phyloP scores from a whole-genome alignment of 2,797 vertebrate species.

The Cirrhinus molitorella region DNA sequence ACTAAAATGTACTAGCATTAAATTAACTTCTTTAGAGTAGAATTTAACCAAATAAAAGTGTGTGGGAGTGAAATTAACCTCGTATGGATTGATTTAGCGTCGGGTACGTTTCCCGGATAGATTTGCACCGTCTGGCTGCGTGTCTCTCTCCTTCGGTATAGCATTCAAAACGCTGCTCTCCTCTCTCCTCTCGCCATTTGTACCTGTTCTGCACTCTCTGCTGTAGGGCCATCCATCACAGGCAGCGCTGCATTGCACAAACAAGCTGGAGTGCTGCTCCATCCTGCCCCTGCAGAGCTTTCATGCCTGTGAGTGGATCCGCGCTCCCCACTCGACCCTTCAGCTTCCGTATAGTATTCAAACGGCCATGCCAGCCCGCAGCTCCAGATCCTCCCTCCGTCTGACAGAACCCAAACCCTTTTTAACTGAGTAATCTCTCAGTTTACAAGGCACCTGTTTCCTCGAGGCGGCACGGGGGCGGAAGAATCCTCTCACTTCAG shows the following conservation, averaged over 20 bases:
- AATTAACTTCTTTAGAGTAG: conserved; percentile 47
- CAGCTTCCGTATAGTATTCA: conserved; percentile 22
- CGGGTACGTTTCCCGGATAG: conserved; percentile 37
- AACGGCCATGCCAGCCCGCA: conserved; percentile 28
- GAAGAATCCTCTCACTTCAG: conserved; percentile 28
- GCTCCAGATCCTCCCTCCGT: conserved; percentile 36
- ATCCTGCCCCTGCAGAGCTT: conserved; percentile 46
- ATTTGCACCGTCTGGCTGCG: conserved; percentile 28
- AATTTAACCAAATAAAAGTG: conserved; percentile 47
- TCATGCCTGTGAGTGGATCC: conserved; percentile 49
- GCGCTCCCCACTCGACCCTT: conserved; percentile 35
- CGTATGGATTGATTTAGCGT: conserved; percentile 43
- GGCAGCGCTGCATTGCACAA: conserved; percentile 52
- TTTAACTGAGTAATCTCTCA: conserved; percentile 54
- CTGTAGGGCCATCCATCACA: conserved; percentile 59
- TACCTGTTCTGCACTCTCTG: conserved; percentile 51
- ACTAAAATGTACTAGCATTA: conserved; percentile 51
- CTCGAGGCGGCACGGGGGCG: conserved; percentile 34
- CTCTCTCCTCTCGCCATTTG: conserved; percentile 42
- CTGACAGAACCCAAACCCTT: conserved; percentile 35
- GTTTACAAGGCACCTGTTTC: conserved; percentile 60
- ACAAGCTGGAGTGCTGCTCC: conserved; percentile 49
- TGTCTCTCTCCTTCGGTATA: background rate
- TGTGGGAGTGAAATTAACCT: conserved; percentile 46
- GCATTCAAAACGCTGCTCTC: conserved; percentile 13